Evolutionary conservation across 92 coral and sea anemone genomes (phyloP).

Genomic region (Metridium senile): DNA sequence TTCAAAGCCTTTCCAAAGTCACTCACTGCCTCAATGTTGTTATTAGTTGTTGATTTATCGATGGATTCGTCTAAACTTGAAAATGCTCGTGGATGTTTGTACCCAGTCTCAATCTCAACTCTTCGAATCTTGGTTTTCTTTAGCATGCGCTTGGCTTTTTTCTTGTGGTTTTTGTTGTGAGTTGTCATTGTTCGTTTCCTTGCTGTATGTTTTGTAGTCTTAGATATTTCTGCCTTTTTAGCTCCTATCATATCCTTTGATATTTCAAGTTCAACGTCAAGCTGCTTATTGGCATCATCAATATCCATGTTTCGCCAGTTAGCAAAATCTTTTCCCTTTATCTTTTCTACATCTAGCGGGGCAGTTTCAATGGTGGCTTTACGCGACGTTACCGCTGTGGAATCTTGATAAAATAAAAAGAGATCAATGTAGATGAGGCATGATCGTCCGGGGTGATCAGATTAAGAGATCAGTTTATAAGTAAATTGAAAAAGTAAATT

Average conservation of each 20-base stretch:
- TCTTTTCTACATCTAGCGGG: background rate
- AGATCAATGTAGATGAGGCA: background rate
- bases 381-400: background rate
- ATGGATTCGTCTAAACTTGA: background rate
- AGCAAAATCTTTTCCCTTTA: slow-evolving; percentile 2
- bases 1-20: background rate
- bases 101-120: slow-evolving; percentile 42
- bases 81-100: slow-evolving; percentile 9
- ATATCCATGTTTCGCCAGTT: background rate
- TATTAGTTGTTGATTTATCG: background rate
- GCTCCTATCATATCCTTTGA: slow-evolving; percentile 25
- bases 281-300: background rate
- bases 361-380: background rate
- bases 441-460: background rate
- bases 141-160: background rate
- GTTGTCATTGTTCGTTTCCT: background rate
- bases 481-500: too few relatives aligned
- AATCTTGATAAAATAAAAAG: background rate
- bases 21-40: background rate
- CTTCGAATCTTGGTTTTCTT: slow-evolving; percentile 10
- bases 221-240: background rate
- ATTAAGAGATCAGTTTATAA: background rate
- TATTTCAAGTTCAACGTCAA: slow-evolving; percentile 34
- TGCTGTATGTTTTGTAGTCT: background rate
- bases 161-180: background rate